These are phyloP conservation scores for Pyrgus malvae DNA, from an alignment of 2,888 invertebrate species.

Conservation along the genomic window DNA sequence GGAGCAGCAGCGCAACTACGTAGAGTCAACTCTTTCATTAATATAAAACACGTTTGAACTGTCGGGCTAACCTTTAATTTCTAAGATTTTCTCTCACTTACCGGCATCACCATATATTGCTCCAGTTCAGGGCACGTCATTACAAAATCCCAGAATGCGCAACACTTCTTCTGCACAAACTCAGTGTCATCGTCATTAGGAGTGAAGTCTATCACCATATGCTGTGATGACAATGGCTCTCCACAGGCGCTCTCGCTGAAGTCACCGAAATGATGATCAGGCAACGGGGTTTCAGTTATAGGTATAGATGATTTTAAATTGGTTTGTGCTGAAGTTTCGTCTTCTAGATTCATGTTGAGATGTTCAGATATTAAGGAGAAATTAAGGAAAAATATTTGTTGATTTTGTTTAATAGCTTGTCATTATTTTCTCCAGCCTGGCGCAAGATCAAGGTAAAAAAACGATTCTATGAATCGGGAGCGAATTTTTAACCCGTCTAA, in stretches of 20 bases:
- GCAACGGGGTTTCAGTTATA: background rate
- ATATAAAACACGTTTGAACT: too few relatives aligned
- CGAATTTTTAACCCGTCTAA: too few relatives aligned
- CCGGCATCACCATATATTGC: slow-evolving; percentile 34
- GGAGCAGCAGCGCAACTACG: too few relatives aligned
- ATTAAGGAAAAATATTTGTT: too few relatives aligned
- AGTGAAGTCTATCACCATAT: slow-evolving; percentile 45
- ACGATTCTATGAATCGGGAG: too few relatives aligned
- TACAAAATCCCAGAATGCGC: slow-evolving; percentile 45
- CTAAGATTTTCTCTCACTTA: slow-evolving; percentile 6
- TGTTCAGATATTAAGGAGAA: background rate
- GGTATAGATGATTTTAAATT: background rate
- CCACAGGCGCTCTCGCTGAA: slow-evolving; percentile 41
- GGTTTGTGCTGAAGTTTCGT: background rate
- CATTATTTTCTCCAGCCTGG: too few relatives aligned
- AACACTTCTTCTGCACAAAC: slow-evolving; percentile 38
- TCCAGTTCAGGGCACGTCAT: slow-evolving; percentile 35
- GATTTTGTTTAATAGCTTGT: too few relatives aligned
- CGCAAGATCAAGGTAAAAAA: too few relatives aligned
- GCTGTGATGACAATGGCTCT: slow-evolving; percentile 42
- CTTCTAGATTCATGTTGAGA: background rate
- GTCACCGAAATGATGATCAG: slow-evolving; percentile 3
- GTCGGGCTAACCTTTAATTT: too few relatives aligned
- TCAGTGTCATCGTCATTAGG: slow-evolving; percentile 39
- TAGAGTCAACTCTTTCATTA: too few relatives aligned